Base-by-base conservation (phyloP, 2,888 invertebrate genomes). In the Pegoplata infirma region DNA sequence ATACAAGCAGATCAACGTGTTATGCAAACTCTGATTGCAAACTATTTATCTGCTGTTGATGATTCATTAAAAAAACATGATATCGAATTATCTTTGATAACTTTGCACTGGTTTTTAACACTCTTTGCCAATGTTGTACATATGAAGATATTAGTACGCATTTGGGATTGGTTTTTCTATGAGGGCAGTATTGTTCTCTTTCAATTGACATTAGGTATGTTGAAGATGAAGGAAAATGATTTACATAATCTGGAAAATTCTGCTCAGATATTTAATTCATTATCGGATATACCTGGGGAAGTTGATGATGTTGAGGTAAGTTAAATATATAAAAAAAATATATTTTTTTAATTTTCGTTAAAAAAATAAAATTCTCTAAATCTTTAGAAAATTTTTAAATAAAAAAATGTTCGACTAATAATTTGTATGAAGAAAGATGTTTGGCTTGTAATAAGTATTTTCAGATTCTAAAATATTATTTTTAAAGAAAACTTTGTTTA, bases 121-220 rank as follows among this genome's bases (percentile, higher is more conserved):
- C 90, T 99, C 23, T 99, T 98, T 90, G 97, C 99, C 0, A 97
- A 97, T 88, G 98, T 98, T 59, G 96, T 99, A 3, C 97, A 98
- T 85, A 97, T 97, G 93, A 97, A 96, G 91, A 96, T 98, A 82
- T 91, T 99, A 77, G 91, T 93, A 47, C 92, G 98, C 81, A 93
- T 99, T 82, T 99, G 99, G 99, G 99, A 99, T 90, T 92, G 98
- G 82, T 97, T 99, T 89, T 98, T 98, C 90, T 95, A 97, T 85
- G 97, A 98, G 88, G 99, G 99, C 32, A 97, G 98, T 28, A 93
- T 97, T 79, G 94, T 98, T 23, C 91, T 99, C 47, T 99, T 99
- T 89, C 97, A 98, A 91, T 92, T 96, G 25, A 97, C 98, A 2
- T 91, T 98, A 75, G 98, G 97, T 75, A 97, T 99, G 96, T 91